phyloP scores from a whole-genome alignment of 2,797 vertebrate species.

The Eurystomus glaucurus region DNA sequence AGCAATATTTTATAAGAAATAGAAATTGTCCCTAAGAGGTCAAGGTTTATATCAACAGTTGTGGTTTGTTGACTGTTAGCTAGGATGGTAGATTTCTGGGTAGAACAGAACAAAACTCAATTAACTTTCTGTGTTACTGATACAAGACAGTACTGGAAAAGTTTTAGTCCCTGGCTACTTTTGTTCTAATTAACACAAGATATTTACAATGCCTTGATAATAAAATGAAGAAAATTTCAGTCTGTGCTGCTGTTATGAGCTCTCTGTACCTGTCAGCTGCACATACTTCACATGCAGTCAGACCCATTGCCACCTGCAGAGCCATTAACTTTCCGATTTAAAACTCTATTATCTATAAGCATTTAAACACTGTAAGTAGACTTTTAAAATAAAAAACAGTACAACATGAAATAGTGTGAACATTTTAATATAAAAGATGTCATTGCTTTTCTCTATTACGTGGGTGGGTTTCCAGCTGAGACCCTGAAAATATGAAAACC shows the following conservation, averaged over 20 bases:
- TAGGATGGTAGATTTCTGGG: not conserved
- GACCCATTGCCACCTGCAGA: not conserved
- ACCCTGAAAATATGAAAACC: not conserved
- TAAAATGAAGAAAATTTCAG: not conserved
- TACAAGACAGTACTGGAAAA: not conserved
- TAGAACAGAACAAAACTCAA: not conserved
- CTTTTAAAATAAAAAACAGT: not conserved
- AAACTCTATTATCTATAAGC: not conserved
- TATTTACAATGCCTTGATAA: not conserved
- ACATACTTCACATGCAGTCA: not conserved
- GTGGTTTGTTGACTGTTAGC: not conserved
- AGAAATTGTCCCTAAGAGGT: not conserved
- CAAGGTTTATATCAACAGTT: not conserved
- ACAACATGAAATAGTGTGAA: not conserved
- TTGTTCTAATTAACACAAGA: not conserved
- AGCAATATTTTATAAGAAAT: not conserved
- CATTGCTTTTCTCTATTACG: not conserved
- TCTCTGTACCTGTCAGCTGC: not conserved
- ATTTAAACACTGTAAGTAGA: not conserved
- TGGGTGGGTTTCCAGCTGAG: not conserved
- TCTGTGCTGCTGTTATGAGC: not conserved
- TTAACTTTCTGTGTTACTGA: not conserved
- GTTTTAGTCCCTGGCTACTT: not conserved
- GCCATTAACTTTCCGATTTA: not conserved
- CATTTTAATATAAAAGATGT: not conserved